These are phyloP conservation scores for Thymelicus acteon DNA, from an alignment of 2,888 invertebrate species.

Conservation along the genomic window DNA sequence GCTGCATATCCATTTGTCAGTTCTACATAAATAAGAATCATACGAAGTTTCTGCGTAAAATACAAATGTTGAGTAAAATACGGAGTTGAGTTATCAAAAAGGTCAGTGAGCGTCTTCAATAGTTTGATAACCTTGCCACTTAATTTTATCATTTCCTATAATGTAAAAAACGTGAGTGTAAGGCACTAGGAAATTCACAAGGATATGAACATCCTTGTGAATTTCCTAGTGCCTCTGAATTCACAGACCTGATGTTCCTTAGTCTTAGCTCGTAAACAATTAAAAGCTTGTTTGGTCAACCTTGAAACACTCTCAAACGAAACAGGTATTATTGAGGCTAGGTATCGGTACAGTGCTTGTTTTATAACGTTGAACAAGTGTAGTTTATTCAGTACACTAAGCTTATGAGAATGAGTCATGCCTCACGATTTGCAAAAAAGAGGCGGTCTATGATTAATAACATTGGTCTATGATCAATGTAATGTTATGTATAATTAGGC, in stretches of 20 bases:
- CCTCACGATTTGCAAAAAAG: too few species aligned
- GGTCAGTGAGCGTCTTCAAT: constrained; percentile 16
- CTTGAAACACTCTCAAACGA: constrained; percentile 19
- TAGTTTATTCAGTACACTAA: constrained; percentile 13
- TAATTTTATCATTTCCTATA: constrained; percentile 15
- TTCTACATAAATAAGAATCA: too few species aligned
- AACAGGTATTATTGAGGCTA: constrained; percentile 20
- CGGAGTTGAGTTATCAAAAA: constrained; percentile 4
- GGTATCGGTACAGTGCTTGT: constrained; percentile 13
- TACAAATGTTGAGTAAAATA: too few species aligned
- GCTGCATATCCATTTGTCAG: too few species aligned
- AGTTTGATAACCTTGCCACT: constrained; percentile 23
- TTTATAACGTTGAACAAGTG: constrained; percentile 20
- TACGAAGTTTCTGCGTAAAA: constrained; percentile 1
- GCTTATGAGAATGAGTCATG: constrained; percentile 15
- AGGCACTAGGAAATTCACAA: too few species aligned
- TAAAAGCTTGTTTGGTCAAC: constrained; percentile 20
- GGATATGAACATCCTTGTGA: not conserved
- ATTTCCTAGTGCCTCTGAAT: not conserved
- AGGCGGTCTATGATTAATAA: not conserved
- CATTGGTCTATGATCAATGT: too few species aligned
- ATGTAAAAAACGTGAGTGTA: constrained; percentile 1
- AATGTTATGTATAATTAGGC: not conserved
- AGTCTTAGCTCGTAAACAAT: constrained; percentile 10
- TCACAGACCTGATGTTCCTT: constrained; percentile 1